Evolutionary conservation across 2,113 vertebrate genomes (phyloP), one percentile per base, ranked within the genome.

Genomic region (Actenoides hombroni): DNA sequence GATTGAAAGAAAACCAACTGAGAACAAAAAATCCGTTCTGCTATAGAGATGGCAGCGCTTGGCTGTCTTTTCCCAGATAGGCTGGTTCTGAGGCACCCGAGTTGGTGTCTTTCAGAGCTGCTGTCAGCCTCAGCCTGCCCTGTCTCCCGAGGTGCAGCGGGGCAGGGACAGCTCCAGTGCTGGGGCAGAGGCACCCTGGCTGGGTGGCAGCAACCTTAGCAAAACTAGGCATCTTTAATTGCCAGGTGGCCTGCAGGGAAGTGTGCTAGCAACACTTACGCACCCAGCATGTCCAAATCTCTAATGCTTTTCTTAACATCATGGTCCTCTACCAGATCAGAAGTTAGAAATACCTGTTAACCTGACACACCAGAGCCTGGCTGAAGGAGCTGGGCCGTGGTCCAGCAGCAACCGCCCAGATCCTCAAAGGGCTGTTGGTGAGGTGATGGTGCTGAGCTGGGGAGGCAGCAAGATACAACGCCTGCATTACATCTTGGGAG

Each of bases 391-490:
- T 42, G 42, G 42, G 42, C 42, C 5, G 14, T 16, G 42, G 15
- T 42, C 15, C 42, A 42, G 42, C 42, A 42, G 42, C 42, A 42
- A 4, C 40, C 12, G 2, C 13, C 6, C 10, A 20, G 13, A 25
- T 65, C 35, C 40, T 48, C 25, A 19, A 17, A 24, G 49, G 24
- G 35, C 20, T 9, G 13, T 40, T 57, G 6, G 40, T 16, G 16
- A 9, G 51, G 2, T 31, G 51, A 11, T 57, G n/a, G 69, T 42
- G 51, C 49, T 24, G 48, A 56, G 28, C 40, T 16, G 40, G 29
- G 19, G 57, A 49, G 29, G 13, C 18, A 9, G 16, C 1, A 4
- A 48, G 29, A 48, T 64, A 35, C 24, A 56, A 1, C 0, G 3
- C 59, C 42, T 42, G 42, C 42, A 42, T 42, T 42, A 16, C 15